Percentiles rank a stretch among this genome's conserved stretches.
These are phyloP conservation scores for Caenorhabditis tropicalis DNA, from an alignment of 1,140 invertebrate genomes.

Conservation along the genomic window DNA sequence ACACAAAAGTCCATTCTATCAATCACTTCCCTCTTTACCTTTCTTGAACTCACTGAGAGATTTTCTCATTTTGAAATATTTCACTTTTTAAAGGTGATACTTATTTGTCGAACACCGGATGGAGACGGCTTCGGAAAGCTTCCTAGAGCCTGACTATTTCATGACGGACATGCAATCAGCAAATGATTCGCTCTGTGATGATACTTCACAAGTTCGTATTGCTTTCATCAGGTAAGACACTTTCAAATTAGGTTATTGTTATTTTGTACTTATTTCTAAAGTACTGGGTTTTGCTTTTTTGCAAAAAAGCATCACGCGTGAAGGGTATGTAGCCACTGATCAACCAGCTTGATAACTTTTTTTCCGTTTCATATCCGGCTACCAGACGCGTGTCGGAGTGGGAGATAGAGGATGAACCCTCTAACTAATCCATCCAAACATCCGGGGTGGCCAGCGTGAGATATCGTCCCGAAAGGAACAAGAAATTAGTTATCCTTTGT, in stretches of 20 bases:
- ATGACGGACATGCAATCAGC: background rate
- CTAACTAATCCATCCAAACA: background rate
- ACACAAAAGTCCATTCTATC: background rate
- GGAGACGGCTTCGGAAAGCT: background rate
- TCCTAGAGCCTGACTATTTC: background rate
- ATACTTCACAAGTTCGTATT: background rate
- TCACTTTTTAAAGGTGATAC: background rate
- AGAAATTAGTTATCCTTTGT: slow-evolving; percentile 41
- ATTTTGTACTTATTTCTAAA: background rate
- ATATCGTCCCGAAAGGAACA: slow-evolving; percentile 21
- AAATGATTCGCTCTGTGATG: background rate
- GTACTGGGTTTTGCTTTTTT: background rate
- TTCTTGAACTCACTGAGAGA: background rate
- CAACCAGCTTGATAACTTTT: slow-evolving; percentile 4
- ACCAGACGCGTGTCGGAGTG: background rate
- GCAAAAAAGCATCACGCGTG: slow-evolving; percentile 9
- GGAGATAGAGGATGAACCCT: background rate
- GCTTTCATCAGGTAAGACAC: slow-evolving; percentile 17
- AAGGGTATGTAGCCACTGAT: slow-evolving; percentile 8
- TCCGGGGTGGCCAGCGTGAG: background rate
- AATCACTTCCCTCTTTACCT: background rate
- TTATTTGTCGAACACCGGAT: background rate
- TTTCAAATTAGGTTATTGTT: background rate
- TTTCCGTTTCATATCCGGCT: slow-evolving; percentile 3
- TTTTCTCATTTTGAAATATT: background rate